Evolutionary conservation across 2,888 invertebrate species (phyloP).

Genomic region (Eristalis pertinax): DNA sequence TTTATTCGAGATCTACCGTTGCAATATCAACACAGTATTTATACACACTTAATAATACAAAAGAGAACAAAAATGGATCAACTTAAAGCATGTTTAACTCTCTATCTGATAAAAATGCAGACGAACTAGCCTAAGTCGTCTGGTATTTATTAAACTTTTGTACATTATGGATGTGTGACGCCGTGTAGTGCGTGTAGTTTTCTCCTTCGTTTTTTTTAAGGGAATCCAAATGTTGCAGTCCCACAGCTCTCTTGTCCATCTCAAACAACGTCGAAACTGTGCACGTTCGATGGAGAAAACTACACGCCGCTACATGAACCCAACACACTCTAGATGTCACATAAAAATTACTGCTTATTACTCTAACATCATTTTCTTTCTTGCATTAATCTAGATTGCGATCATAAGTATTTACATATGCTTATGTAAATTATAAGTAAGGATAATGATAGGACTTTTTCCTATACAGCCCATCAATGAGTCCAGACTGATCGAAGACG

Average conservation of each 20-base stretch:
- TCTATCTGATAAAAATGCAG: background rate
- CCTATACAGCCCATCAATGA: conserved; percentile 81
- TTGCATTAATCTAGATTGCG: conserved; percentile 41
- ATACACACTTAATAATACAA: conserved; percentile 18
- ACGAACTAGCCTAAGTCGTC: background rate
- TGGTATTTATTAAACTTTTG: background rate
- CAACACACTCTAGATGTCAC: background rate
- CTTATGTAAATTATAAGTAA: conserved; percentile 80
- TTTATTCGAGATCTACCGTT: conserved; percentile 65
- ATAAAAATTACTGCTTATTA: background rate
- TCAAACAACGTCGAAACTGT: no score
- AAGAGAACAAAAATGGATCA: background rate
- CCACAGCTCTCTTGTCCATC: no score
- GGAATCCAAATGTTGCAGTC: no score
- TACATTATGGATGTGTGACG: background rate
- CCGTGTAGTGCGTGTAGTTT: background rate
- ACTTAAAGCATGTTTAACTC: background rate
- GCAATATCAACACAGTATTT: conserved; percentile 38
- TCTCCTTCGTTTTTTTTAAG: background rate
- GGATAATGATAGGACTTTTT: conserved; percentile 81
- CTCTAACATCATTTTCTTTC: background rate
- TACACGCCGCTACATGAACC: background rate
- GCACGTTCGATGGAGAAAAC: background rate
- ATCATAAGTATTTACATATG: conserved; percentile 52
- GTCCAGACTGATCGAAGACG: conserved; percentile 79